phyloP scores from a whole-genome alignment of 2,888 invertebrate species.

The Tetragonula carbonaria region DNA sequence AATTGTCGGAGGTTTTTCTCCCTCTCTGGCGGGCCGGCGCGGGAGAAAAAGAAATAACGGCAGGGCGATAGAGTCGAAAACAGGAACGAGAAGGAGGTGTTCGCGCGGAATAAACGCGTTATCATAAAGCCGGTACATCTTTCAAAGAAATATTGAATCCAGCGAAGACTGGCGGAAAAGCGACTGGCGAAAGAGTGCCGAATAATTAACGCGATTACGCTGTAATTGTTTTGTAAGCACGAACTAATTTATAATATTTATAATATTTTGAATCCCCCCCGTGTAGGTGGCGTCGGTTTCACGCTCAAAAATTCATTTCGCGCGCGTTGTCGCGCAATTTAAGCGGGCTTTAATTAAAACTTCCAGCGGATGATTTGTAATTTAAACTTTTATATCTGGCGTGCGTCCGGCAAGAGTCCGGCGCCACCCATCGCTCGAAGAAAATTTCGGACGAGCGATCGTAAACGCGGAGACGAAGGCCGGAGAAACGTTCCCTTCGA shows the following conservation, averaged over 20 bases:
- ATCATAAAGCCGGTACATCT: background rate
- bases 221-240: slow-evolving; percentile 15
- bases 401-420: background rate
- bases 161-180: background rate
- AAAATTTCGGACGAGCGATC: background rate
- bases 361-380: slow-evolving; percentile 23
- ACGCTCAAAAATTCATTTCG: slow-evolving; percentile 27
- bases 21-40: background rate
- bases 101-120: background rate
- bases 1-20: background rate
- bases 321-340: slow-evolving; percentile 7
- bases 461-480: background rate
- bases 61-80: background rate
- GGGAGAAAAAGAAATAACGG: background rate
- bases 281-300: background rate
- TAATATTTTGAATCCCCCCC: background rate
- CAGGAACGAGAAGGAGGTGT: background rate
- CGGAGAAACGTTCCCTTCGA: background rate
- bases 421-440: background rate
- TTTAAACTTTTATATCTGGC: slow-evolving; percentile 30
- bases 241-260: slow-evolving; percentile 27
- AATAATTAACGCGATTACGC: background rate
- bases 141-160: background rate
- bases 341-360: slow-evolving; percentile 48
- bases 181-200: background rate